Evolutionary conservation across 2,797 vertebrate genomes (phyloP).

Genomic region (Enteromius treurensis): DNA sequence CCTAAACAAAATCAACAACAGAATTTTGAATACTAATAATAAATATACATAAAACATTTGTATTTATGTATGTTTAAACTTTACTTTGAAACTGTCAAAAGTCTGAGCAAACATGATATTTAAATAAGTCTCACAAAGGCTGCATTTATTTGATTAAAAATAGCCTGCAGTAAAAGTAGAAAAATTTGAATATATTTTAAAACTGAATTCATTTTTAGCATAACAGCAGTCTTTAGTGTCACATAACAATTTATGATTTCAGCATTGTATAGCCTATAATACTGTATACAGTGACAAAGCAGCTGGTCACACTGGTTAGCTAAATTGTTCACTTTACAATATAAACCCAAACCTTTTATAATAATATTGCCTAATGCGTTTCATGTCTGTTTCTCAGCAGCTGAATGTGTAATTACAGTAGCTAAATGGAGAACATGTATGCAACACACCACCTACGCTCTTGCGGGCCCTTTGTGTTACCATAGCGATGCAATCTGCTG

Average conservation of each 20-base stretch:
- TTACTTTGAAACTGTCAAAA: not conserved
- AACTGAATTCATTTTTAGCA: not conserved
- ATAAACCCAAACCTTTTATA: constrained; percentile 7
- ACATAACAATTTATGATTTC: not conserved
- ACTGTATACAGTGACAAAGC: not conserved
- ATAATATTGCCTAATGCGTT: not conserved
- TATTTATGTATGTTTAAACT: not conserved
- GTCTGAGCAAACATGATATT: not conserved
- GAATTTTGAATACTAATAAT: not conserved
- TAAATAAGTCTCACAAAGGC: not conserved
- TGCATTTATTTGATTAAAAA: not conserved
- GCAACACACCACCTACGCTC: constrained; percentile 75
- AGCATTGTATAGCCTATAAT: not conserved
- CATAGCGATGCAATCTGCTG: constrained; percentile 80
- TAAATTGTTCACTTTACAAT: not conserved
- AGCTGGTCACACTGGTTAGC: not conserved
- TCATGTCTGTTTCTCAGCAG: constrained; percentile 56
- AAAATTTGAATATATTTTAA: not conserved
- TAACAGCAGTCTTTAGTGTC: not conserved
- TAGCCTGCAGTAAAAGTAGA: not conserved
- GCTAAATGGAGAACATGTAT: constrained; percentile 74
- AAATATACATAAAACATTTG: not conserved
- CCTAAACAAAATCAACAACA: too few species aligned
- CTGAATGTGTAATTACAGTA: constrained; percentile 69
- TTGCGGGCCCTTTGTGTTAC: constrained; percentile 75